phyloP scores from a whole-genome alignment of 2,888 invertebrate species.

The Rhagium mordax region DNA sequence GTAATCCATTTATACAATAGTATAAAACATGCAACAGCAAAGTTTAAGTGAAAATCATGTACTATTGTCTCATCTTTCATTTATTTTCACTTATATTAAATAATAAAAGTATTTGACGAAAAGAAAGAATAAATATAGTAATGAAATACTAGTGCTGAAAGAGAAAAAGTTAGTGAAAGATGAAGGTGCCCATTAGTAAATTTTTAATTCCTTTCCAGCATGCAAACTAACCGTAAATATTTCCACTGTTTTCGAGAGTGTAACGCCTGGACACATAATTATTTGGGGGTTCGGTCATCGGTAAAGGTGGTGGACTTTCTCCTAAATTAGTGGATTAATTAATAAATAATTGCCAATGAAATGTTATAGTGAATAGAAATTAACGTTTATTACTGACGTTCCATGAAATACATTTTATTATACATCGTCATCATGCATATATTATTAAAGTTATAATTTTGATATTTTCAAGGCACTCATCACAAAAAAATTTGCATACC shows the following conservation, averaged over 20 bases:
- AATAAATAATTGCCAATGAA: conserved; percentile 27
- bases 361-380: conserved; percentile 6
- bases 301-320: conserved; percentile 76
- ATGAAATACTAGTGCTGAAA: conserved; percentile 37
- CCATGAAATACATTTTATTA: not conserved
- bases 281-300: conserved; percentile 73
- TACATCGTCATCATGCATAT: conserved; percentile 15
- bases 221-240: conserved; percentile 67
- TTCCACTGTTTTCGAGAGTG: conserved; percentile 64
- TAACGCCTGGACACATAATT: conserved; percentile 62
- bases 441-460: not conserved
- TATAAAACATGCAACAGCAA: not conserved
- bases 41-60: not conserved
- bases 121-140: conserved; percentile 19
- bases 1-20: not conserved
- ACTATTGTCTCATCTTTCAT: not conserved
- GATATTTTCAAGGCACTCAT: not conserved
- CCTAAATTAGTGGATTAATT: conserved; percentile 63
- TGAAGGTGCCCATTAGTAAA: conserved; percentile 43
- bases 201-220: conserved; percentile 43
- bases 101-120: conserved; percentile 12
- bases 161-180: conserved; percentile 40
- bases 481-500: not conserved
- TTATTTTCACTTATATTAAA: conserved; percentile 13
- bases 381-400: not conserved